Conservation (phyloP, 2,888 invertebrate species). For the Spatulosminthurus flaviceps region DNA sequence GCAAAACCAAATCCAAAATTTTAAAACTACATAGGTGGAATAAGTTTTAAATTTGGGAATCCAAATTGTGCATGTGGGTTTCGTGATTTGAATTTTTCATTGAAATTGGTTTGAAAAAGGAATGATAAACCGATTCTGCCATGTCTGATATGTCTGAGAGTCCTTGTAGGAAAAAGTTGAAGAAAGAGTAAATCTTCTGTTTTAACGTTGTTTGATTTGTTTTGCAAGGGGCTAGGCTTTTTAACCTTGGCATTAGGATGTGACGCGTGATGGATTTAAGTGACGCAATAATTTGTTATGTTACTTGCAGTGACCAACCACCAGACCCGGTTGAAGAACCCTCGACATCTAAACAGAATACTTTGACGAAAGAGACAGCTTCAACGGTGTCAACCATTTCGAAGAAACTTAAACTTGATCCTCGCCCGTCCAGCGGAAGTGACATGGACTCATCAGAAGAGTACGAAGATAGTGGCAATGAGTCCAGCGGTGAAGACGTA, state of each 20-base stretch:
- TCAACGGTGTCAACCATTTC: conserved; percentile 33
- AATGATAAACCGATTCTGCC: not conserved
- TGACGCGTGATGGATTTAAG: no score
- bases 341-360: not conserved
- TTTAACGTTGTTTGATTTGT: not conserved
- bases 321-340: conserved; percentile 18
- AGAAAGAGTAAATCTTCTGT: conserved; percentile 18
- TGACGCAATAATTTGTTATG: no score
- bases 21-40: no score
- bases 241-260: no score
- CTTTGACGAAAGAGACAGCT: conserved; percentile 6
- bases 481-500: conserved; percentile 92
- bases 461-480: conserved; percentile 91
- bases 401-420: conserved; percentile 44
- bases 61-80: no score
- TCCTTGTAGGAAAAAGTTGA: conserved; percentile 9
- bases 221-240: not conserved
- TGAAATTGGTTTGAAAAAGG: no score
- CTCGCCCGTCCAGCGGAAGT: conserved; percentile 42
- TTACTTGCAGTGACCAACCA: not conserved
- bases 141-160: not conserved
- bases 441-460: conserved; percentile 94
- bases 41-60: no score
- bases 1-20: no score
- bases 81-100: no score